Evolutionary conservation across 35 echinoderm and acorn worm genomes (phyloP).

Genomic region (Chiridota heheva): DNA sequence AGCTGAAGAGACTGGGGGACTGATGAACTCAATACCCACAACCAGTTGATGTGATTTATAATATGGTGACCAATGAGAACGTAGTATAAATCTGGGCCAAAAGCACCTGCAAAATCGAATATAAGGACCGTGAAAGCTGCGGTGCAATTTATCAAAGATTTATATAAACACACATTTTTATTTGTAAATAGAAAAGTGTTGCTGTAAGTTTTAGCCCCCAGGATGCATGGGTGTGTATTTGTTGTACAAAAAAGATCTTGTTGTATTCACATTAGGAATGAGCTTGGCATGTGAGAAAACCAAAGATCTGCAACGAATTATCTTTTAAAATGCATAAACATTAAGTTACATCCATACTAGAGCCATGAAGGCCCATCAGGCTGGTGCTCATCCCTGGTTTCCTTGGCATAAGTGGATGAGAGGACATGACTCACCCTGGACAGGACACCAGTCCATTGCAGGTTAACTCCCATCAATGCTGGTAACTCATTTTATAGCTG

Average conservation of each 20-base stretch:
- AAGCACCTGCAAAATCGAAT: constrained; percentile 57
- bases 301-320: no score
- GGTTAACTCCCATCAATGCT: no score
- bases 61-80: constrained; percentile 55
- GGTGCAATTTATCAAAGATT: background rate
- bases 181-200: background rate
- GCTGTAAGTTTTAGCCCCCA: background rate
- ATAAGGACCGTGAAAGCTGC: background rate
- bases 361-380: no score
- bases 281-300: background rate
- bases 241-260: background rate
- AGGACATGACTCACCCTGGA: no score
- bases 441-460: no score
- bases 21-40: constrained; percentile 32
- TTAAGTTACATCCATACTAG: no score
- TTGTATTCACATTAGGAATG: background rate
- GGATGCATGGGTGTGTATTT: background rate
- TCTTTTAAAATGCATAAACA: no score
- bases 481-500: no score
- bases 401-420: no score
- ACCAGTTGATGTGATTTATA: constrained; percentile 72
- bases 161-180: background rate
- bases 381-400: no score
- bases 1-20: constrained; percentile 53
- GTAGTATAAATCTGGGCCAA: constrained; percentile 59